Conservation (phyloP, 2,888 invertebrate genomes). For the Imbricaverruca yamaguchii region DNA sequence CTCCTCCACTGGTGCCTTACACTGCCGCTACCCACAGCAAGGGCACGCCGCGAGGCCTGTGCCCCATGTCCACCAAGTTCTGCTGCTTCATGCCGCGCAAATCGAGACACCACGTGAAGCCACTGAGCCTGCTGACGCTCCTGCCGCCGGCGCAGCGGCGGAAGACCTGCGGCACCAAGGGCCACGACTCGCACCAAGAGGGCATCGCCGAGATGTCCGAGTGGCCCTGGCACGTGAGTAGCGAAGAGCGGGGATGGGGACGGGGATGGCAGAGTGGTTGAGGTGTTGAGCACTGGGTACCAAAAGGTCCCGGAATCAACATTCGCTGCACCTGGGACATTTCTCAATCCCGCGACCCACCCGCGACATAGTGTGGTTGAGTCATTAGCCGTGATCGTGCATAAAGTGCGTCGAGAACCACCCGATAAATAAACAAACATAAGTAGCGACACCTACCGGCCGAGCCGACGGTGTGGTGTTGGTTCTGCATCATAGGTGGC, state of each 20-base stretch:
- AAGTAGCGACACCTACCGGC: slow-evolving; percentile 31
- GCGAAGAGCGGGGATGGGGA: background rate
- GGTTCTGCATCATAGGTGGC: background rate
- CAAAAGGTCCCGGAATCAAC: no score
- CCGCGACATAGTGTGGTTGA: no score
- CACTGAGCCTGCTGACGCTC: slow-evolving; percentile 35
- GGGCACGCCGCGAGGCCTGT: slow-evolving; percentile 42
- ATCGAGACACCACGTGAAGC: slow-evolving; percentile 33
- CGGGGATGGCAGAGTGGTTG: no score
- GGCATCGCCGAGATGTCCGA: slow-evolving; percentile 41
- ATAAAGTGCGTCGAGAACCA: no score
- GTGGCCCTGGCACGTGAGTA: slow-evolving; percentile 45
- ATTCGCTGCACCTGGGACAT: no score
- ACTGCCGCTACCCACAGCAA: slow-evolving; percentile 35
- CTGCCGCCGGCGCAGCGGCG: slow-evolving; percentile 33
- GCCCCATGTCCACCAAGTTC: slow-evolving; percentile 41
- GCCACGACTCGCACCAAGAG: slow-evolving; percentile 37
- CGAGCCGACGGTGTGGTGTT: no score
- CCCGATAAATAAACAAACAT: no score
- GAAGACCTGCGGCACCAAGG: slow-evolving; percentile 35
- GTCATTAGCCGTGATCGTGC: no score
- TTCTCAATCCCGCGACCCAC: no score
- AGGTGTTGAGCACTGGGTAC: no score
- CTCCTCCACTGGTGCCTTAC: no score
- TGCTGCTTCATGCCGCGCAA: slow-evolving; percentile 41